Evolutionary conservation across 2,888 invertebrate species (phyloP), one percentile per base, ranked within the genome.

Genomic region (Penaeus monodon): DNA sequence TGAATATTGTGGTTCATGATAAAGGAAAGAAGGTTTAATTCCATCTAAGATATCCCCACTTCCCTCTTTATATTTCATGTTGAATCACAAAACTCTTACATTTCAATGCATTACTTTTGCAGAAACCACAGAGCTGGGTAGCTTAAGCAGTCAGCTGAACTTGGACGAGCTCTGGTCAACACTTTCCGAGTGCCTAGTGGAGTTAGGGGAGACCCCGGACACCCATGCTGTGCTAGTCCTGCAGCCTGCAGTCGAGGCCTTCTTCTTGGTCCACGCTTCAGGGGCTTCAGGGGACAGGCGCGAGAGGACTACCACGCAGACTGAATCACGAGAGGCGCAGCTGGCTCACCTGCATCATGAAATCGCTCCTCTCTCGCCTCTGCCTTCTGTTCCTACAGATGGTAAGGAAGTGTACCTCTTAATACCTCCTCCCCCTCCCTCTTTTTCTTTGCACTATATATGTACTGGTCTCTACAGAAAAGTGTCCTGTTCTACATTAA

Each of bases 171-270:
- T 97, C 49, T 97, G 97, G 97, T 94, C 95, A 84, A 95, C 95
- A 6, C 93, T 97, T 81, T 96, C 96, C 91, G 94, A 95, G 88
- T 97, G 97, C 92, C 94, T 97, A 90, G 93, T 95, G 44, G 96
- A 96, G 91, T 93, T 97, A 88, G 96, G 96, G 90, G 95, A 96
- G 91, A 96, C 96, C 57, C 96, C 96, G 49, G 97, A 97, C 93
- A 96, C 96, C 91, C 96, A 97, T 93, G 97, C 97, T 73, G 97
- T 97, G 33, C 94, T 97, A 64, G 96, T 97, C 49, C 93, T 97
- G 85, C 91, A 95, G 93, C 96, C 97, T 49, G 96, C 97, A 10
- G 97, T 97, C 6, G 97, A 97, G 93, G 96, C 97, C 22, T 97
- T 97, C 93, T 97, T 97, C 94, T 93, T 97, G 84, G 96, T 97